A percentile compares a stretch with the other conserved stretches of the same genome.
Conservation (phyloP, 2,888 invertebrate species). For the Petrophora chlorosata region DNA sequence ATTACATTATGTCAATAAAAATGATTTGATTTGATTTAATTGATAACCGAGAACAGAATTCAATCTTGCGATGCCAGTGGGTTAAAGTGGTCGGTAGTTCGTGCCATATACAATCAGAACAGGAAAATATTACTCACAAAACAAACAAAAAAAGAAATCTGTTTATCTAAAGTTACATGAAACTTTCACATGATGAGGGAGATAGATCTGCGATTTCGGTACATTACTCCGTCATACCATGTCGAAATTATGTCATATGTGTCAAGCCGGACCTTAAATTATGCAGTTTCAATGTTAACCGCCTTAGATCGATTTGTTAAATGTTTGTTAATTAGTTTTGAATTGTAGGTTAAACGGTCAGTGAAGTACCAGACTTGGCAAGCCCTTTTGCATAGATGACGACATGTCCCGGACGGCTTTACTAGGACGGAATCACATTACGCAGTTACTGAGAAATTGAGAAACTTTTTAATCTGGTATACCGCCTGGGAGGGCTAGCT, state of each 20-base stretch:
- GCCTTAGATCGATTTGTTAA: slow-evolving; percentile 27
- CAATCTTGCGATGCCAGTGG: too few relatives aligned
- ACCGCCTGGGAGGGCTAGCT: too few relatives aligned
- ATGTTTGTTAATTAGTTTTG: slow-evolving; percentile 29
- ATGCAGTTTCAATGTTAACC: slow-evolving; percentile 24
- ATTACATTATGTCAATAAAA: too few relatives aligned
- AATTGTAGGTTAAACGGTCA: slow-evolving; percentile 33
- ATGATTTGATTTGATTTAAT: too few relatives aligned
- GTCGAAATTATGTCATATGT: slow-evolving; percentile 29
- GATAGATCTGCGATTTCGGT: slow-evolving; percentile 25
- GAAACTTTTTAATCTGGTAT: too few relatives aligned
- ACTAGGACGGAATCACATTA: slow-evolving; percentile 11
- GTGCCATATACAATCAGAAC: not conserved
- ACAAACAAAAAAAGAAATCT: not conserved
- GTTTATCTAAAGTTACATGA: not conserved
- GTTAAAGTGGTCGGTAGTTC: too few relatives aligned
- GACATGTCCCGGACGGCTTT: slow-evolving; percentile 16
- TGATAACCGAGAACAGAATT: too few relatives aligned
- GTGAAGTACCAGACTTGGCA: slow-evolving; percentile 25
- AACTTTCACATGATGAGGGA: slow-evolving; percentile 27
- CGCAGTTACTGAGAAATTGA: slow-evolving; percentile 5
- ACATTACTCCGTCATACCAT: slow-evolving; percentile 21
- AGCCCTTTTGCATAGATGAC: slow-evolving; percentile 15
- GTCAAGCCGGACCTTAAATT: slow-evolving; percentile 27
- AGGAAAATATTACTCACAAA: not conserved